A percentile compares a stretch with the other conserved stretches of the same genome.
These are phyloP conservation scores for Eudemis profundana DNA, from an alignment of 2,888 invertebrate genomes.

Conservation along the genomic window DNA sequence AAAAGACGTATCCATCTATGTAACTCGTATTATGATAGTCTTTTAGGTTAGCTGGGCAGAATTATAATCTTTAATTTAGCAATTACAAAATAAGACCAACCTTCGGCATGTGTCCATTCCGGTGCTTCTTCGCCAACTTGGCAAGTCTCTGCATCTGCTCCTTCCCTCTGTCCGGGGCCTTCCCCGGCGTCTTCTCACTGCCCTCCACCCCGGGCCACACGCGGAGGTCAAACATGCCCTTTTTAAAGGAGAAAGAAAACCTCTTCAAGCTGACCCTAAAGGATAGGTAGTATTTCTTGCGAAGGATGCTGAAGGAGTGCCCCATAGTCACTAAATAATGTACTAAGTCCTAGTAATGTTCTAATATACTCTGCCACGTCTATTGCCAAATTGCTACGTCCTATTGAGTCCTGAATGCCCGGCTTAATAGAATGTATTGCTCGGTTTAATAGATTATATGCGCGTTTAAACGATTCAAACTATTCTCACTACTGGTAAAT, in stretches of 20 bases:
- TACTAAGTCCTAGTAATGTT: too few species aligned
- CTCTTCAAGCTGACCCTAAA: conserved; percentile 57
- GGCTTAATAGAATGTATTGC: too few species aligned
- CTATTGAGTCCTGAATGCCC: too few species aligned
- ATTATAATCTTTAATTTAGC: too few species aligned
- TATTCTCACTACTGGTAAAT: too few species aligned
- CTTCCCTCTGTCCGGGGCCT: conserved; percentile 91
- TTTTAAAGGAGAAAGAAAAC: conserved; percentile 56
- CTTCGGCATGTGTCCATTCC: conserved; percentile 97
- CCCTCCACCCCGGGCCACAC: conserved; percentile 97
- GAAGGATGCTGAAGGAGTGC: conserved; percentile 55
- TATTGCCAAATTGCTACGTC: too few species aligned
- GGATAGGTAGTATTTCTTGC: conserved; percentile 56
- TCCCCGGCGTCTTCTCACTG: conserved; percentile 92
- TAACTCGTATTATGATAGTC: too few species aligned
- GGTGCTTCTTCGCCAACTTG: conserved; percentile 96
- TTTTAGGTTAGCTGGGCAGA: too few species aligned
- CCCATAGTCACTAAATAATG: conserved; percentile 62
- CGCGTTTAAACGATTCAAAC: too few species aligned
- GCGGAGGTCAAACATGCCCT: conserved; percentile 94
- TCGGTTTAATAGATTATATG: too few species aligned
- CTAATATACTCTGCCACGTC: too few species aligned
- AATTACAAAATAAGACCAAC: conserved; percentile 67
- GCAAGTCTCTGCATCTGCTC: conserved; percentile 95
- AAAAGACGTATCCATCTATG: too few species aligned